Conservation (phyloP, 2,113 vertebrate species). For the Thryonomys swinderianus region DNA sequence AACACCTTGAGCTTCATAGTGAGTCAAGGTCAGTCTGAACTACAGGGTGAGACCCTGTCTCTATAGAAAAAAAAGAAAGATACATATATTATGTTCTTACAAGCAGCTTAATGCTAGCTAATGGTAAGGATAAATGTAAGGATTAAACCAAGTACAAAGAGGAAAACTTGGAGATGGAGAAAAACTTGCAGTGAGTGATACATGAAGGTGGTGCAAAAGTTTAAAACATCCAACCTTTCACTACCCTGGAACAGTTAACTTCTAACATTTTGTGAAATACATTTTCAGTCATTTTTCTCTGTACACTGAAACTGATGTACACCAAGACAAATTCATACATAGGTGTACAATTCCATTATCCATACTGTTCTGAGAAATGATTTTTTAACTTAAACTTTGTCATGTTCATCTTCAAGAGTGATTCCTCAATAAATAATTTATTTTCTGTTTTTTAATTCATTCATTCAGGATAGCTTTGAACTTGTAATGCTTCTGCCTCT, state of each 20-base stretch:
- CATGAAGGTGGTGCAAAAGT: neutral
- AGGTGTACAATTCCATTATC: neutral
- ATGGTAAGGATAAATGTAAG: neutral
- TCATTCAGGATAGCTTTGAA: neutral
- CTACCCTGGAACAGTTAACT: neutral
- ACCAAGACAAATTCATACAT: neutral
- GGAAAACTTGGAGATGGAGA: neutral
- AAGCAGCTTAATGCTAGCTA: neutral
- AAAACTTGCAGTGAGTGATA: neutral
- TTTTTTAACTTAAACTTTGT: neutral
- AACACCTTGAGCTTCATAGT: too few species aligned
- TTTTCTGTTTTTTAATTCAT: neutral
- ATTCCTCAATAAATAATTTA: neutral
- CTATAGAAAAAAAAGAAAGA: too few species aligned
- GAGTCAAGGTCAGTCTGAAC: too few species aligned
- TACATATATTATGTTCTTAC: neutral
- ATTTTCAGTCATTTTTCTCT: neutral
- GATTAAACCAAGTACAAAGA: neutral
- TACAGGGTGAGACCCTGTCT: too few species aligned
- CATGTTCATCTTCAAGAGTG: neutral
- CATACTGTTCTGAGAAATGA: neutral
- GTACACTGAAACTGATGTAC: neutral
- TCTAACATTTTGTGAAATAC: neutral
- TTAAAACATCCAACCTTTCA: neutral
- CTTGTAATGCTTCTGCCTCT: neutral